A percentile compares a stretch with the other conserved stretches of the same genome.
These are phyloP conservation scores for Mesocentrotus franciscanus DNA, from an alignment of 53 echinoderm and acorn worm species.

Conservation along the genomic window DNA sequence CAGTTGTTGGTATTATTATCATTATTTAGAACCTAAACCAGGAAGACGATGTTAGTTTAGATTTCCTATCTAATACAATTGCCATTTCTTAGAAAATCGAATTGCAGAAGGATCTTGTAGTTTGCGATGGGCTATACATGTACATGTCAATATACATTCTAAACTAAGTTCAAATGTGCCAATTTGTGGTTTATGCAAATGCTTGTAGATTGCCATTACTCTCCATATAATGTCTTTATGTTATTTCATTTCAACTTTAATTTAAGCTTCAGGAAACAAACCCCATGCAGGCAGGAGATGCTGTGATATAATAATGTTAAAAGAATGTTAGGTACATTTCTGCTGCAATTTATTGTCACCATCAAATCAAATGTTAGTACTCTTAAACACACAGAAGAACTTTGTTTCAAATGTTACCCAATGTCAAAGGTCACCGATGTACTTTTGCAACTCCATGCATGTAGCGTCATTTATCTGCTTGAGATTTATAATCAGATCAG, in stretches of 20 bases:
- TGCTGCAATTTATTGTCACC: too few relatives aligned
- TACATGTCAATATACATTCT: too few relatives aligned
- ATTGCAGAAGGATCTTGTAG: too few relatives aligned
- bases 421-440: neutral
- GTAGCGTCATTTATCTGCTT: neutral
- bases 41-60: too few relatives aligned
- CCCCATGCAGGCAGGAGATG: neutral
- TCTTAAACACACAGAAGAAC: neutral
- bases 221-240: neutral
- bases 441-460: neutral
- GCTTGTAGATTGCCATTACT: neutral
- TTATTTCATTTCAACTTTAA: neutral
- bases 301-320: neutral
- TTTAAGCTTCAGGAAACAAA: too few relatives aligned
- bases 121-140: too few relatives aligned
- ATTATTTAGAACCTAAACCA: too few relatives aligned
- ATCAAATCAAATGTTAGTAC: neutral
- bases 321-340: neutral
- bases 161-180: neutral
- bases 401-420: neutral
- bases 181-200: neutral
- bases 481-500: neutral
- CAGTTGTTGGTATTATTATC: too few relatives aligned
- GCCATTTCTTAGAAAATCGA: too few relatives aligned
- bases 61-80: too few relatives aligned